phyloP scores from a whole-genome alignment of 2,113 vertebrate genomes.

The Seriola rivoliana region DNA sequence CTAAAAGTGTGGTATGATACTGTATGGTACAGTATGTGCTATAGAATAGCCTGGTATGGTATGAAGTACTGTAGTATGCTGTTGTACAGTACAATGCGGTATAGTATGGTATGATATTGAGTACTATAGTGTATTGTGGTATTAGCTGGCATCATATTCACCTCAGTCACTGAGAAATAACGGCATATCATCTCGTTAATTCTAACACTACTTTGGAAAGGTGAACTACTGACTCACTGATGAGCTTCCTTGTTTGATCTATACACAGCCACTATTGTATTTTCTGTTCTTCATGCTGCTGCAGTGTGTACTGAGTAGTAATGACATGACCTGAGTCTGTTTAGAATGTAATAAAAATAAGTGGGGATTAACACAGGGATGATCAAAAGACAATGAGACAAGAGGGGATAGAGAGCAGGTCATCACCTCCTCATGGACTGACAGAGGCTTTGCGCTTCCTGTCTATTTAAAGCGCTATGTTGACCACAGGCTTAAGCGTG shows the following conservation, averaged over 20 bases:
- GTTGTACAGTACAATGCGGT: too few species aligned
- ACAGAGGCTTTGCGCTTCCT: conserved; percentile 37
- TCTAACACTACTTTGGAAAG: not conserved
- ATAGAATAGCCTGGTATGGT: not conserved
- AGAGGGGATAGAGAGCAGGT: conserved; percentile 5
- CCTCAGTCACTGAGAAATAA: too few species aligned
- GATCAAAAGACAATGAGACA: conserved; percentile 45
- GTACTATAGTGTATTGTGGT: not conserved
- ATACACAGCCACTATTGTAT: not conserved
- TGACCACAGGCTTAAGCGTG: conserved; percentile 18
- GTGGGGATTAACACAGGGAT: conserved; percentile 29
- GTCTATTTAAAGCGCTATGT: conserved; percentile 58
- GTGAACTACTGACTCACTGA: too few species aligned
- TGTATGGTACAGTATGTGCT: too few species aligned
- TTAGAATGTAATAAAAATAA: conserved; percentile 19
- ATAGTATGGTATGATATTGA: not conserved
- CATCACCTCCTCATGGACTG: conserved; percentile 31
- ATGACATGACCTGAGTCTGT: not conserved
- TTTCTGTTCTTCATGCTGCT: not conserved
- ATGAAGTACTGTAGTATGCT: not conserved
- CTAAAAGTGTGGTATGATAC: not conserved
- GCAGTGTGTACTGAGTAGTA: not conserved
- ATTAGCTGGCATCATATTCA: not conserved
- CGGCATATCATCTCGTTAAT: not conserved
- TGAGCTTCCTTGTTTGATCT: not conserved